Conservation (phyloP, 1,140 invertebrate species). For the Cheumatopsyche charites region DNA sequence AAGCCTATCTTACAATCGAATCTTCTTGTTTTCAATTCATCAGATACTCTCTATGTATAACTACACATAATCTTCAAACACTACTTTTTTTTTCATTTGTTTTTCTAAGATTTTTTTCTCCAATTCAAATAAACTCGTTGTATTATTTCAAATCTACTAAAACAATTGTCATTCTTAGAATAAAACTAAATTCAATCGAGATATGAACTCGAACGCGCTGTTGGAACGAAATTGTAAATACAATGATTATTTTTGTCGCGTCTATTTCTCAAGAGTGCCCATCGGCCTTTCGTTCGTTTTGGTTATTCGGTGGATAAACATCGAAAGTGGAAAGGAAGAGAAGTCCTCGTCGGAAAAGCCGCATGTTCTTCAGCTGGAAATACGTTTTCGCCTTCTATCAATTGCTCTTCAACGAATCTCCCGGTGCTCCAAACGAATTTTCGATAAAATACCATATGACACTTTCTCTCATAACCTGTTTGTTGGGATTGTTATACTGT, state of each 20-base stretch:
- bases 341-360: neutral
- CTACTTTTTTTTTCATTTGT: too few relatives aligned
- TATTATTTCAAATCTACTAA: too few relatives aligned
- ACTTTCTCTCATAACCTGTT: too few relatives aligned
- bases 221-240: constrained; percentile 14
- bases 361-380: constrained; percentile 28
- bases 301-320: neutral
- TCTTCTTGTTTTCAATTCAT: neutral
- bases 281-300: constrained; percentile 1
- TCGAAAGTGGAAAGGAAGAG: neutral
- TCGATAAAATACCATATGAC: too few relatives aligned
- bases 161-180: too few relatives aligned
- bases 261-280: constrained; percentile 3
- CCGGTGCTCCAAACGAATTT: too few relatives aligned
- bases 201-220: neutral
- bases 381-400: constrained; percentile 22
- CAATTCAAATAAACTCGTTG: too few relatives aligned
- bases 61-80: too few relatives aligned
- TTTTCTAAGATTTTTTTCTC: too few relatives aligned
- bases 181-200: too few relatives aligned
- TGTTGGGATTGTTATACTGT: neutral
- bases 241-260: constrained; percentile 28
- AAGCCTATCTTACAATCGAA: too few relatives aligned
- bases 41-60: neutral
- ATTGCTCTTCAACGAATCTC: neutral